A percentile compares a stretch with the other conserved stretches of the same genome.
Conservation (phyloP, 2,797 vertebrate genomes). For the Sebastes wilsoni region DNA sequence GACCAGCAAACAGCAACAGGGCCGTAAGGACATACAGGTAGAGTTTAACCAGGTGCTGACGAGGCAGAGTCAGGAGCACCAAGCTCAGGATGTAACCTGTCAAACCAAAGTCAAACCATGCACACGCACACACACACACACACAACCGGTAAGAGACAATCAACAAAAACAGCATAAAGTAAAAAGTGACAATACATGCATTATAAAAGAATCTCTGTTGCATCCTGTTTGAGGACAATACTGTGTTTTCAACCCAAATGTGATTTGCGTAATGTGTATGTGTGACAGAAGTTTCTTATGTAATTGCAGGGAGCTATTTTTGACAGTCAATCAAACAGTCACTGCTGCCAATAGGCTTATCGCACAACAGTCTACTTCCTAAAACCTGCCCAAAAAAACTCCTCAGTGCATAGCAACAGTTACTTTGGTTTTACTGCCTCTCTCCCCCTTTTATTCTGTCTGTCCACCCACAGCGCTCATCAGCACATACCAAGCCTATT, state of each 20-base stretch:
- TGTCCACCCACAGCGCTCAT: constrained; percentile 44
- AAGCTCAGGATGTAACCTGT: constrained; percentile 97
- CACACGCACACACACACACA: not conserved
- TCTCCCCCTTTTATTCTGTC: constrained; percentile 1
- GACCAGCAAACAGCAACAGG: constrained; percentile 94
- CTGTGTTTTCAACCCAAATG: not conserved
- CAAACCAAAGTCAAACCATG: constrained; percentile 26
- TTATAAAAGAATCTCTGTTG: not conserved
- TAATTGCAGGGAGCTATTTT: constrained; percentile 17
- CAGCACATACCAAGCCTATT: constrained; percentile 67
- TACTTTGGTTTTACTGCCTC: constrained; percentile 21
- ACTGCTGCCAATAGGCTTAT: constrained; percentile 18
- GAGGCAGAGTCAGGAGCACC: constrained; percentile 94
- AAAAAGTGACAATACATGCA: not conserved
- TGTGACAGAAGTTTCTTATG: constrained; percentile 28
- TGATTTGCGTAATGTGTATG: not conserved
- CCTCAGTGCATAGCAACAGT: constrained; percentile 25
- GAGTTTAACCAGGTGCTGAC: constrained; percentile 96
- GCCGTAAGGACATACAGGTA: constrained; percentile 97
- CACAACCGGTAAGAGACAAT: not conserved
- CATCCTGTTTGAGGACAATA: not conserved
- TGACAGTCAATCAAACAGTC: constrained; percentile 14
- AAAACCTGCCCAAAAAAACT: constrained; percentile 7
- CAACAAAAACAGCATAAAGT: not conserved
- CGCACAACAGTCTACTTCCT: not conserved